Base-by-base conservation (phyloP, 2,113 vertebrate species). In the Phylloscopus whistleri region DNA sequence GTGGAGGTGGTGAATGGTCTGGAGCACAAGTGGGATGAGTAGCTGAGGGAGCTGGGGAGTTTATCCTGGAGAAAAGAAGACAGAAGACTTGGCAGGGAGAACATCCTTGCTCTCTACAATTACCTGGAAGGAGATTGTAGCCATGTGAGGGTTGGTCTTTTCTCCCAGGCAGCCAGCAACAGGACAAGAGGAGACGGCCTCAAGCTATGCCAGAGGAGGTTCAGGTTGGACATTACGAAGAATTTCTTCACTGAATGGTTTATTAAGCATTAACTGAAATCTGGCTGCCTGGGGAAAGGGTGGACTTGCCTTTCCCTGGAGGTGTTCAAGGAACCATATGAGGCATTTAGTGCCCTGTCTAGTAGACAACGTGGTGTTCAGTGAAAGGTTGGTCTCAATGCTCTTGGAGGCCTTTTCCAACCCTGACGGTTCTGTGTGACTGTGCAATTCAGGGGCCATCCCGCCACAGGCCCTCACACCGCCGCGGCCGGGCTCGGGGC, bases 401-500 rank as follows among this genome's bases (percentile, higher is more conserved):
- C 14, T 24, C 20, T 31, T 24, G 20, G 20, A 35, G 30, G 14
- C 28, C 24, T 60, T 53, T 82, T n/a, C 37, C 30, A 27, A 1
- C 22, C 18, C 3, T 0, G 26, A 5, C 0, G 16, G 30, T 10
- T 5, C 6, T 1, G 17, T 8, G 58, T 27, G 28, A 11, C 39
- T 8, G 4, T 16, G 63, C 30, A 7, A 24, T 41, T 30, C 37
- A 6, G 17, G 37, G 5, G 1, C 1, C 0, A 2, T 3, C 9
- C 30, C 13, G 0, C 39, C 53, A 3, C 46, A 10, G 7, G 6
- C 4, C 51, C 7, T 16, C 30, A 6, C 15, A 0, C 0, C 7
- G 0, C 7, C 4, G 2, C 4, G 4, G 7, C 2, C 46, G 2
- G 4, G 14, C 17, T 18, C 7, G 5, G 21, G 7, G 0, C 43